Conservation (phyloP, 2,113 vertebrate species). For the Lophura nycthemera region DNA sequence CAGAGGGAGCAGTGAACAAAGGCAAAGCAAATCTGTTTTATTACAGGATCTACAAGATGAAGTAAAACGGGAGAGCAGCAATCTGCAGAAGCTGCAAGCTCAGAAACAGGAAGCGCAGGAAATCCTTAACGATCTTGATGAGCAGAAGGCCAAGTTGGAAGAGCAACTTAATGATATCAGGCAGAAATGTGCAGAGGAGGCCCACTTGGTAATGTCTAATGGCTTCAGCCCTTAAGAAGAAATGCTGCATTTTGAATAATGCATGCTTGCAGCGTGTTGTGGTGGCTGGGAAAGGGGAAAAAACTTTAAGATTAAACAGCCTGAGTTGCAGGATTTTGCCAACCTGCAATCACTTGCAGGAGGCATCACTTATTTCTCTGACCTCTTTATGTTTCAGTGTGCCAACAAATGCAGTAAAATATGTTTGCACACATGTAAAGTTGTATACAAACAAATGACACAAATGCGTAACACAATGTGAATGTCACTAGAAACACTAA, state of each 20-base stretch:
- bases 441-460: neutral
- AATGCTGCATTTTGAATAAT: neutral
- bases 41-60: constrained; percentile 95
- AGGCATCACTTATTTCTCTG: neutral
- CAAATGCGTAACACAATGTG: neutral
- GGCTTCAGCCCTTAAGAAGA: neutral
- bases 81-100: constrained; percentile 88
- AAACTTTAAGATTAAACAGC: neutral
- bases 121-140: constrained; percentile 89
- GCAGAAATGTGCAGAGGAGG: constrained; percentile 91
- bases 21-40: neutral
- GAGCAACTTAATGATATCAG: constrained; percentile 90
- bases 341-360: too few species aligned
- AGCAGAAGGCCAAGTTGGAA: constrained; percentile 91
- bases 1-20: neutral
- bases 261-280: neutral
- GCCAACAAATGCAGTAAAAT: neutral
- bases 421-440: neutral
- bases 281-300: neutral
- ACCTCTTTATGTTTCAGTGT: neutral
- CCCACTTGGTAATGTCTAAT: constrained; percentile 83
- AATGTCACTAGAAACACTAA: neutral
- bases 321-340: neutral
- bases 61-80: constrained; percentile 88
- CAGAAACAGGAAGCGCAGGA: constrained; percentile 94